Evolutionary conservation across 2,888 invertebrate species (phyloP).

Genomic region (Mimachlamys varia): DNA sequence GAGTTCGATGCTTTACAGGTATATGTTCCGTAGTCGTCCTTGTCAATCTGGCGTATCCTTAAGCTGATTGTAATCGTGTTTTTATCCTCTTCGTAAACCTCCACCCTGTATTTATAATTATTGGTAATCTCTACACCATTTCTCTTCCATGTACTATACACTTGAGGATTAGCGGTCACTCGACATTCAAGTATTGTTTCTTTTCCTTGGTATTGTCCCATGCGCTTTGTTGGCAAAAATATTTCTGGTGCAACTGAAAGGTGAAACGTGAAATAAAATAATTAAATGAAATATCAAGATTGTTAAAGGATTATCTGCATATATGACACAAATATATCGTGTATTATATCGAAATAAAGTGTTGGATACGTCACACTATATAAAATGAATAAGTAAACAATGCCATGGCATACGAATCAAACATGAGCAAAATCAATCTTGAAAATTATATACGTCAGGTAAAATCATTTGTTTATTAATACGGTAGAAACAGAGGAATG

Average conservation of each 20-base stretch:
- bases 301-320: too few species aligned
- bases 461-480: too few species aligned
- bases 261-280: background rate
- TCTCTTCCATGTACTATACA: constrained; percentile 73
- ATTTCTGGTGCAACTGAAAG: constrained; percentile 77
- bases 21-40: constrained; percentile 72
- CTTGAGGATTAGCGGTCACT: constrained; percentile 77
- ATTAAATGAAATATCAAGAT: too few species aligned
- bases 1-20: constrained; percentile 70
- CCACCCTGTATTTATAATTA: constrained; percentile 69
- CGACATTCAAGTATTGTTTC: constrained; percentile 78
- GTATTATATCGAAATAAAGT: too few species aligned
- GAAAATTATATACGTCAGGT: too few species aligned
- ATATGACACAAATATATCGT: too few species aligned
- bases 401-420: too few species aligned
- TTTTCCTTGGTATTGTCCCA: constrained; percentile 74
- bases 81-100: constrained; percentile 73
- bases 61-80: constrained; percentile 72
- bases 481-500: too few species aligned
- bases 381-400: too few species aligned
- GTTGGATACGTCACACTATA: too few species aligned
- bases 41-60: constrained; percentile 64
- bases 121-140: constrained; percentile 67
- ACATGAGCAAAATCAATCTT: too few species aligned
- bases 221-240: constrained; percentile 69